Evolutionary conservation across 2,888 invertebrate genomes (phyloP).

Genomic region (Clusia tigrina): DNA sequence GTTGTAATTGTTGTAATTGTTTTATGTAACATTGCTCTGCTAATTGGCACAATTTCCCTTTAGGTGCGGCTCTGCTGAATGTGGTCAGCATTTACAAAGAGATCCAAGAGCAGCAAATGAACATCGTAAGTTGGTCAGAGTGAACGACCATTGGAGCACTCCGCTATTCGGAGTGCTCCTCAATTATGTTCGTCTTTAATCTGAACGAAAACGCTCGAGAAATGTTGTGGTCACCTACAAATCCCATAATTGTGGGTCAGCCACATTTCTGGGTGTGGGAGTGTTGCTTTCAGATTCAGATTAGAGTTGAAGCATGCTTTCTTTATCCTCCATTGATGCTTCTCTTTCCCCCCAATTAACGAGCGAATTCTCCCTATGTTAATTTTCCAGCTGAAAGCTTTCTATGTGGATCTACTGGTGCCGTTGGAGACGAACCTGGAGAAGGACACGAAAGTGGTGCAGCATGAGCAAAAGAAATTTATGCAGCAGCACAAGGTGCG

Average conservation of each 20-base stretch:
- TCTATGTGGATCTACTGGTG: constrained; percentile 91
- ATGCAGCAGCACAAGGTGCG: constrained; percentile 91
- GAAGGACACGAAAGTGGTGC: constrained; percentile 87
- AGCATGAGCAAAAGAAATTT: constrained; percentile 92
- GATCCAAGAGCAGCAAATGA: constrained; percentile 93
- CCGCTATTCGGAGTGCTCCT: too few relatives aligned
- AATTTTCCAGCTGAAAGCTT: constrained; percentile 83
- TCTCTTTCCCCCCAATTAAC: neutral
- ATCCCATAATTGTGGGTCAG: too few relatives aligned
- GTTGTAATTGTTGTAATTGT: too few relatives aligned
- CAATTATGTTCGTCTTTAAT: too few relatives aligned
- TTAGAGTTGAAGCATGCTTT: too few relatives aligned
- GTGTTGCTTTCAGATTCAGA: too few relatives aligned
- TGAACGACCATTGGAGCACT: too few relatives aligned
- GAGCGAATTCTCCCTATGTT: too few relatives aligned
- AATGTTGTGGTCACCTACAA: too few relatives aligned
- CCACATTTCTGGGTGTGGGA: too few relatives aligned
- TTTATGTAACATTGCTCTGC: too few relatives aligned
- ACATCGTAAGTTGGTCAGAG: constrained; percentile 80
- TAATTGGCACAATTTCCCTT: too few relatives aligned
- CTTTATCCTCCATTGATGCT: constrained; percentile 13
- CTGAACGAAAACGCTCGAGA: neutral
- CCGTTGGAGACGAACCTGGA: constrained; percentile 93
- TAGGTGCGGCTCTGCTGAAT: constrained; percentile 90
- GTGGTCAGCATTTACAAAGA: constrained; percentile 93